A percentile compares a stretch with the other conserved stretches of the same genome.
These are phyloP conservation scores for Melanchra persicariae DNA, from an alignment of 2,888 invertebrate species.

Conservation along the genomic window DNA sequence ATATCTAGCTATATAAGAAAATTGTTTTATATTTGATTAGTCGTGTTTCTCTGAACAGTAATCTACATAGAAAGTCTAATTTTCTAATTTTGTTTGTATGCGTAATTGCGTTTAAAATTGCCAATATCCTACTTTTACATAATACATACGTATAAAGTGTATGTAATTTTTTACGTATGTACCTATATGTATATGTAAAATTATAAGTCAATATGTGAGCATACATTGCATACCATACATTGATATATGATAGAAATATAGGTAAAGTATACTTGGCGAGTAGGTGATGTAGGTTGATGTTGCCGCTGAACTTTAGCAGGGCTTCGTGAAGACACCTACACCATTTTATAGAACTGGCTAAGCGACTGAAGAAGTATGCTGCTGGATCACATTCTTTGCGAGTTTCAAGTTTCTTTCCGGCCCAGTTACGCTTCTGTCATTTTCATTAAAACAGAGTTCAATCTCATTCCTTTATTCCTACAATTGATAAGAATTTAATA, in stretches of 20 bases:
- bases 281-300: neutral
- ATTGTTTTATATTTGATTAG: too few relatives aligned
- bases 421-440: neutral
- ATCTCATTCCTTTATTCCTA: neutral
- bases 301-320: conserved; percentile 7
- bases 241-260: conserved; percentile 2
- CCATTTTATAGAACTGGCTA: neutral
- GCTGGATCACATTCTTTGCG: conserved; percentile 15
- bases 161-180: too few relatives aligned
- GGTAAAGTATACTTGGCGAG: neutral
- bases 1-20: too few relatives aligned
- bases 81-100: too few relatives aligned
- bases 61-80: neutral
- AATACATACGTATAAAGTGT: too few relatives aligned
- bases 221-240: conserved; percentile 18
- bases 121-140: too few relatives aligned
- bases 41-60: neutral
- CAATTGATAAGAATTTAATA: conserved; percentile 1
- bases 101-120: too few relatives aligned
- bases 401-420: conserved; percentile 9
- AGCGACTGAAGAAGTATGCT: neutral
- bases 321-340: neutral
- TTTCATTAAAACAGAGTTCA: conserved; percentile 4
- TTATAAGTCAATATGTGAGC: neutral
- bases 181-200: too few relatives aligned